Conservation (phyloP, 1,140 invertebrate genomes). For the Trichonephila clavata region DNA sequence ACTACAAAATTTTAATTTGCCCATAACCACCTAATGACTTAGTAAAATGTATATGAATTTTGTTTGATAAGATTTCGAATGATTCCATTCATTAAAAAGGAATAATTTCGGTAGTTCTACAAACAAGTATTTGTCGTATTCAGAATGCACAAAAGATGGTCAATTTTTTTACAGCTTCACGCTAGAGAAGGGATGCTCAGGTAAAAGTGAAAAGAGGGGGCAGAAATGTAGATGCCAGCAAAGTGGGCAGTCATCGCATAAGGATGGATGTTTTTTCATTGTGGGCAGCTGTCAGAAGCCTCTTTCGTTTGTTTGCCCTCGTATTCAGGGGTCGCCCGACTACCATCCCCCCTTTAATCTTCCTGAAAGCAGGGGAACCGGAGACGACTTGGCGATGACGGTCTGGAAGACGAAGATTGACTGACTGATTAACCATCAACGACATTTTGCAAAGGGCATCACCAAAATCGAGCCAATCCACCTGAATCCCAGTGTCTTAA, state of each 20-base stretch:
- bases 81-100: too few relatives aligned
- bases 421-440: slow-evolving; percentile 31
- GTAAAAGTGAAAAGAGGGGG: slow-evolving; percentile 15
- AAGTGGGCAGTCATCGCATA: slow-evolving; percentile 35
- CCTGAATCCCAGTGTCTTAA: background rate
- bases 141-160: background rate
- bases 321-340: background rate
- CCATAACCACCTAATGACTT: too few relatives aligned
- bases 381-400: slow-evolving; percentile 23
- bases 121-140: background rate
- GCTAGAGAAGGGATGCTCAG: background rate
- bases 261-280: slow-evolving; percentile 71
- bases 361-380: slow-evolving; percentile 37
- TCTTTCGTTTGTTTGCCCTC: slow-evolving; percentile 68
- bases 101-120: too few relatives aligned
- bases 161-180: background rate
- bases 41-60: too few relatives aligned
- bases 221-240: background rate
- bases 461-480: background rate
- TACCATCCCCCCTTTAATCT: background rate
- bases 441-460: background rate
- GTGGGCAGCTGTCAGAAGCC: slow-evolving; percentile 64
- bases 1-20: too few relatives aligned
- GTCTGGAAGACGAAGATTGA: slow-evolving; percentile 54
- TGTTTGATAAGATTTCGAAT: too few relatives aligned